phyloP scores from a whole-genome alignment of 2,113 vertebrate genomes.

The Platysternon megacephalum region DNA sequence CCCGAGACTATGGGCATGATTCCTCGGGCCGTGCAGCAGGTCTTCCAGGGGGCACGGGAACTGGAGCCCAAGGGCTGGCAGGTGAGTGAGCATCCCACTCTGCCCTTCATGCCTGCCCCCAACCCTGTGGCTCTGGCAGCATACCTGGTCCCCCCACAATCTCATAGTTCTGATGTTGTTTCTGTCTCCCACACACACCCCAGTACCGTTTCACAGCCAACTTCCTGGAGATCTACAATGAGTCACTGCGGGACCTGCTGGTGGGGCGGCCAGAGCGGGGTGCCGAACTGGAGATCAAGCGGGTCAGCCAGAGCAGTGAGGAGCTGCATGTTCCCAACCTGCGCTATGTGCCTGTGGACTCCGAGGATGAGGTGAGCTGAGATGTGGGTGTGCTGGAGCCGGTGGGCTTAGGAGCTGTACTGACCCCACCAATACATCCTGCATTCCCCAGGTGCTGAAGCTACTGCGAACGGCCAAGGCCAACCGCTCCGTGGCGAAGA shows the following conservation, averaged over 20 bases:
- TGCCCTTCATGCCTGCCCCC: constrained; percentile 75
- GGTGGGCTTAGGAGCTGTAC: too few species aligned
- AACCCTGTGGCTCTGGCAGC: too few species aligned
- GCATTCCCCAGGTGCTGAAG: constrained; percentile 60
- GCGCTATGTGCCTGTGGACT: constrained; percentile 66
- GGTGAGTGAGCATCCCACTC: constrained; percentile 55
- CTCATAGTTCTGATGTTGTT: too few species aligned
- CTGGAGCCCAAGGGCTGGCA: constrained; percentile 86
- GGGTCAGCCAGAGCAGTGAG: constrained; percentile 57
- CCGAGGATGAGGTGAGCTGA: constrained; percentile 69
- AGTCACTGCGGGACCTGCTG: constrained; percentile 76
- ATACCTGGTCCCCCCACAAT: constrained; percentile 53
- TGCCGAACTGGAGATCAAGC: constrained; percentile 71
- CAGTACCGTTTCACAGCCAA: constrained; percentile 77
- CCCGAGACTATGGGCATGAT: constrained; percentile 82
- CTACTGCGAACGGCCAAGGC: constrained; percentile 68
- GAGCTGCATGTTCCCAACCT: constrained; percentile 77
- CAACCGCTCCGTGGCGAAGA: constrained; percentile 76
- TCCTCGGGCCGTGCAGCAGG: constrained; percentile 86
- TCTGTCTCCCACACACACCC: too few species aligned
- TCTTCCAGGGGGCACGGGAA: constrained; percentile 81
- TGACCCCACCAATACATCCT: background rate
- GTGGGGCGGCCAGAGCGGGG: constrained; percentile 57
- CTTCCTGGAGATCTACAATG: constrained; percentile 82
- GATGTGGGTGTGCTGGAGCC: background rate